Percentiles rank a stretch among this genome's conserved stretches.
Conservation (phyloP, 2,113 vertebrate genomes). For the Vimba vimba region DNA sequence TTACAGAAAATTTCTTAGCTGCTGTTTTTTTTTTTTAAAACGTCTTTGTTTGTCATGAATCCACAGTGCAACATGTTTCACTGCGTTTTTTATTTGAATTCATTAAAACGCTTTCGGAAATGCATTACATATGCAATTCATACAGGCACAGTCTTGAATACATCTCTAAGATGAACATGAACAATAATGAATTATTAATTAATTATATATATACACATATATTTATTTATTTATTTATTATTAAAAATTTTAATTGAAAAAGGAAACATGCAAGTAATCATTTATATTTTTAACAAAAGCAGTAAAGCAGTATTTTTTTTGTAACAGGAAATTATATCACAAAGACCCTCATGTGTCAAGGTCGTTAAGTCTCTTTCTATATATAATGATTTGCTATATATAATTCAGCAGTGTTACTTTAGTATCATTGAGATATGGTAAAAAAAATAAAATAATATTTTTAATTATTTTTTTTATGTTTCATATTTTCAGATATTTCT, state of each 20-base stretch:
- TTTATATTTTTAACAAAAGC: not conserved
- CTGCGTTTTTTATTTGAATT: not conserved
- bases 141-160: not conserved
- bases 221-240: not conserved
- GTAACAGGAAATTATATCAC: not conserved
- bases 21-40: constrained; percentile 26
- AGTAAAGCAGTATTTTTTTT: not conserved
- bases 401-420: not conserved
- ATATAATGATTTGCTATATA: too few relatives aligned
- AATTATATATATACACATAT: not conserved
- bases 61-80: constrained; percentile 5
- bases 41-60: constrained; percentile 27
- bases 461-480: not conserved
- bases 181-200: not conserved
- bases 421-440: not conserved
- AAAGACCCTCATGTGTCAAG: too few relatives aligned
- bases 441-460: not conserved
- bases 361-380: too few relatives aligned
- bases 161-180: not conserved
- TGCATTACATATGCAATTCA: not conserved
- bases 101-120: not conserved
- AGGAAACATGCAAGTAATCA: not conserved
- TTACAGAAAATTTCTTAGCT: not conserved
- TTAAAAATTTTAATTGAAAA: not conserved
- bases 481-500: not conserved